A percentile compares a stretch with the other conserved stretches of the same genome.
These are phyloP conservation scores for Trissolcus basalis DNA, from an alignment of 1,140 invertebrate genomes.

Conservation along the genomic window DNA sequence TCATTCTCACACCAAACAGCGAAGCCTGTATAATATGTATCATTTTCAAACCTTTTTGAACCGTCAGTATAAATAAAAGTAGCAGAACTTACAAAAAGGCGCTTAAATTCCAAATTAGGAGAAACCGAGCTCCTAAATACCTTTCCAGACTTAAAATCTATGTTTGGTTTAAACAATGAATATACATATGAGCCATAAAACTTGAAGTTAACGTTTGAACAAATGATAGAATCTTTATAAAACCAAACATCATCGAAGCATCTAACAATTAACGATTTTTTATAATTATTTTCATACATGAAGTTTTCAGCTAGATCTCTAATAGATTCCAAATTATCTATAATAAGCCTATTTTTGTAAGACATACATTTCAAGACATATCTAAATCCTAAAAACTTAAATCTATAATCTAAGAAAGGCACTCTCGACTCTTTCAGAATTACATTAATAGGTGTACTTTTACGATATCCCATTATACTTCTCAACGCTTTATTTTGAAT, in stretches of 20 bases:
- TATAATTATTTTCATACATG: conserved; percentile 25
- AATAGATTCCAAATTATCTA: conserved; percentile 11
- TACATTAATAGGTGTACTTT: conserved; percentile 13
- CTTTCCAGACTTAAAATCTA: background rate
- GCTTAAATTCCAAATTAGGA: conserved; percentile 2
- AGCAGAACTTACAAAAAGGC: background rate
- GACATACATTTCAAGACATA: conserved; percentile 28
- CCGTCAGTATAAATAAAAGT: conserved; percentile 12
- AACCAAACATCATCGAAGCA: conserved; percentile 23
- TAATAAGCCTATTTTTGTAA: background rate
- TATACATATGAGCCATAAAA: background rate
- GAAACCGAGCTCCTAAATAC: background rate
- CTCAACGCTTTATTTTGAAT: conserved; percentile 29
- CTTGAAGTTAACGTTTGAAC: background rate
- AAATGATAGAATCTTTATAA: conserved; percentile 11
- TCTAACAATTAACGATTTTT: conserved; percentile 7
- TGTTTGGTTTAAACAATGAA: background rate
- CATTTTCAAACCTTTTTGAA: conserved; percentile 2
- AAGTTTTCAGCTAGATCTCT: conserved; percentile 1
- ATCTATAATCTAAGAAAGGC: conserved; percentile 6
- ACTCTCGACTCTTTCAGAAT: conserved; percentile 14
- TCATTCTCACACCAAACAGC: conserved; percentile 3
- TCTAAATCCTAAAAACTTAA: conserved; percentile 19
- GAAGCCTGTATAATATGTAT: background rate
- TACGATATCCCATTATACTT: conserved; percentile 16